Conservation (phyloP, 2,888 invertebrate genomes). For the Anorthoa munda region DNA sequence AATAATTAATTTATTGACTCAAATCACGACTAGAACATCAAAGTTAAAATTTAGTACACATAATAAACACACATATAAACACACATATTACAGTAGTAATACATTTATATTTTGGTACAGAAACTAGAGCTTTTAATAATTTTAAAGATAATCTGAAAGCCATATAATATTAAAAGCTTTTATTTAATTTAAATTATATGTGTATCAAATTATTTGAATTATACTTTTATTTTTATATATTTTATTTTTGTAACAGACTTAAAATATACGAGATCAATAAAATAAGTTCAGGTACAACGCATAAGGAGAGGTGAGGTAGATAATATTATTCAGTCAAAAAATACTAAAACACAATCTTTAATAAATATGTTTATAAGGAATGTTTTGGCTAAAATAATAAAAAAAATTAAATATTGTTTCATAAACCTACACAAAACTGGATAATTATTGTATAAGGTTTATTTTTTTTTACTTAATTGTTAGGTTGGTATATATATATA, state of each 20-base stretch:
- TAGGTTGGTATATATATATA: no score
- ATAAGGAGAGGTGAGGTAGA: neutral
- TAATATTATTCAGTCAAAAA: neutral
- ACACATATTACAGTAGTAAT: neutral
- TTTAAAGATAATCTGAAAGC: neutral
- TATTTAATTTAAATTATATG: neutral
- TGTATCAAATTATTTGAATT: neutral
- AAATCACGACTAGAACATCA: slow-evolving; percentile 27
- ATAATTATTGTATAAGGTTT: no score
- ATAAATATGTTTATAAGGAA: neutral
- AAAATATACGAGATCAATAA: slow-evolving; percentile 19
- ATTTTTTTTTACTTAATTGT: no score
- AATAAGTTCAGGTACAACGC: neutral
- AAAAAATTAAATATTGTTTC: no score
- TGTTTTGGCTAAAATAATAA: neutral
- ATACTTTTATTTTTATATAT: neutral
- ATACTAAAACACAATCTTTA: slow-evolving; percentile 5
- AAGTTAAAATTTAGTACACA: slow-evolving; percentile 3
- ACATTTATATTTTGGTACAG: neutral
- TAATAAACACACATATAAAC: neutral
- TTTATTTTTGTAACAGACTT: neutral
- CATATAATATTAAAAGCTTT: neutral
- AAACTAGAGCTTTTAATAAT: neutral
- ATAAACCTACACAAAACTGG: no score
- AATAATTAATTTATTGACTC: slow-evolving; percentile 18